phyloP scores from a whole-genome alignment of 2,888 invertebrate genomes.

The Platycnemis pennipes region DNA sequence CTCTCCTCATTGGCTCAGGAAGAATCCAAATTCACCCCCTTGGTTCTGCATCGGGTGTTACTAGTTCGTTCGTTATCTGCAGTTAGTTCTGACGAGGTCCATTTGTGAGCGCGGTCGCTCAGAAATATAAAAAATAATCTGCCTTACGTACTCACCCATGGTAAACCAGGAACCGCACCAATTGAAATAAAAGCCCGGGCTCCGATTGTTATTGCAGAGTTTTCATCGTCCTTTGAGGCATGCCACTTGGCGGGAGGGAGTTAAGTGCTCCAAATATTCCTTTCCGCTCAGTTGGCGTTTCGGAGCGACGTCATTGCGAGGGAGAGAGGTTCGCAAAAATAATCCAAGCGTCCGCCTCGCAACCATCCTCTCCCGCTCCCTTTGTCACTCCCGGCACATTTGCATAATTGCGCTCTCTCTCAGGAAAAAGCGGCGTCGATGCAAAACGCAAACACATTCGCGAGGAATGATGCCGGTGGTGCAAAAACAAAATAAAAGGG shows the following conservation, averaged over 20 bases:
- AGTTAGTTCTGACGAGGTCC: no score
- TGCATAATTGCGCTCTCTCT: neutral
- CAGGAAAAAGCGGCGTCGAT: neutral
- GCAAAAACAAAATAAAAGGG: neutral
- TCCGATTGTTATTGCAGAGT: neutral
- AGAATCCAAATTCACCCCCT: no score
- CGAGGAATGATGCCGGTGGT: neutral
- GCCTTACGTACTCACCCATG: neutral
- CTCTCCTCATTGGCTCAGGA: no score
- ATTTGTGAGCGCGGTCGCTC: neutral
- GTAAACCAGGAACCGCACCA: neutral
- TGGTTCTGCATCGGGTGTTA: no score
- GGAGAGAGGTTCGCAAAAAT: neutral
- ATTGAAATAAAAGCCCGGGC: neutral
- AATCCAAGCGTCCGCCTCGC: neutral
- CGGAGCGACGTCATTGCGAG: neutral
- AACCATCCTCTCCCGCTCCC: neutral
- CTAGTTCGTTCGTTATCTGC: no score
- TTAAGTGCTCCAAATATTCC: neutral
- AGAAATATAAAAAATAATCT: neutral
- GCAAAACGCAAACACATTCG: conserved; percentile 12
- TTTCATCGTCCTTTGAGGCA: neutral
- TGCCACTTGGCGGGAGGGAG: neutral
- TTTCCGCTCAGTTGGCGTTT: no score
- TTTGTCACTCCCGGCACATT: neutral